Evolutionary conservation across 92 coral and sea anemone species (phyloP).

Genomic region (Siderastrea radians): DNA sequence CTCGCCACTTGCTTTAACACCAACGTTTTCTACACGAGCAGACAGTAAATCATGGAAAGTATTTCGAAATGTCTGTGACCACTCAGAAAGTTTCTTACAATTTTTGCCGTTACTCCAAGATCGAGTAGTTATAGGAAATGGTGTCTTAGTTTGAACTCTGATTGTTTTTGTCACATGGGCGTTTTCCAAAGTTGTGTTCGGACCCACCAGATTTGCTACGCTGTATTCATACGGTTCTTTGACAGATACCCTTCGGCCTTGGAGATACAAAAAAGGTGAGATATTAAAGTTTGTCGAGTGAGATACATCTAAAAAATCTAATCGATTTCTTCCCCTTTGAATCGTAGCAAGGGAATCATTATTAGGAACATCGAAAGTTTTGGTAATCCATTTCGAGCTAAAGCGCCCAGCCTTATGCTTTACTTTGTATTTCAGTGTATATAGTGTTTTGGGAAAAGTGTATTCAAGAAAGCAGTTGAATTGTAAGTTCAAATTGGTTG

Average conservation of each 20-base stretch:
- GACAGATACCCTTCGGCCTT: constrained; percentile 44
- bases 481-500: constrained; percentile 44
- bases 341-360: neutral
- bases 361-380: constrained; percentile 4
- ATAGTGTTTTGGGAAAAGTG: constrained; percentile 56
- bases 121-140: constrained; percentile 58
- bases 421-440: constrained; percentile 62
- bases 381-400: constrained; percentile 65
- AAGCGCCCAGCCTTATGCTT: constrained; percentile 56
- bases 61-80: constrained; percentile 48
- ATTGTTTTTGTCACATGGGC: constrained; percentile 5
- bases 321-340: constrained; percentile 17
- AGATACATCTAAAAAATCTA: constrained; percentile 61
- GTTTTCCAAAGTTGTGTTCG: constrained; percentile 17
- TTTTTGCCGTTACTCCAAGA: constrained; percentile 62
- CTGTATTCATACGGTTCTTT: constrained; percentile 44
- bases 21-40: constrained; percentile 35
- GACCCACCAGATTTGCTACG: constrained; percentile 36
- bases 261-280: constrained; percentile 33
- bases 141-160: constrained; percentile 50
- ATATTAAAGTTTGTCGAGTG: constrained; percentile 37
- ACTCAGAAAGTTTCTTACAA: constrained; percentile 54
- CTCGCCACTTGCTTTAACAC: constrained; percentile 32
- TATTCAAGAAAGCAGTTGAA: constrained; percentile 75
- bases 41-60: constrained; percentile 31